Evolutionary conservation across 2,113 vertebrate genomes (phyloP), one percentile per base, ranked within the genome.

Genomic region (Gallinago paraguaiae): DNA sequence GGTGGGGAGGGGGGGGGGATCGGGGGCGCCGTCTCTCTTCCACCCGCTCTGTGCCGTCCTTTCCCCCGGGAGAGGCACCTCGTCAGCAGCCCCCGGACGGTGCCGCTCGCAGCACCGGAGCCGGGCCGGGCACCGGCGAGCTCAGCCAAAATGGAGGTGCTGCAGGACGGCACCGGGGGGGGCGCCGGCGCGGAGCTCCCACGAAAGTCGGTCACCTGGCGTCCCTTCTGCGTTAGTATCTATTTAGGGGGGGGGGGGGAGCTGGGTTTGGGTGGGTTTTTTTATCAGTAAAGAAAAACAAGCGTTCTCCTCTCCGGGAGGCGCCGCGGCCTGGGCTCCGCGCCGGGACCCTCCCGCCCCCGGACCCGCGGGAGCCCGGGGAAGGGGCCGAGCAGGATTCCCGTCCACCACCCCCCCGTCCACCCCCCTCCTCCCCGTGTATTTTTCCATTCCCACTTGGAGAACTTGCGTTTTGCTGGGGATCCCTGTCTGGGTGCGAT

Each of bases 1-100:
- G 92, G 39, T 10, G 84, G 92, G 92, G 39, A 4, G 82, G 92
- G 90, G 41, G 41, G 41, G 41, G 41, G 14, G 41, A 41, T 93
- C 95, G 97, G 98, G 98, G 97, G 94, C 93, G 94, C 96, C 94
- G 83, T 45, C 89, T 78, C 70, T 77, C 67, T 37, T 87, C 95
- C 64, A 46, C 28, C 43, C 41, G 25, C 16, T 46, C 8, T 7
- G 19, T 11, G 23, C 20, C 20, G 59, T 59, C 27, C 57, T 51
- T 51, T 68, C 81, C 81, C 70, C 76, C 81, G 43, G 37, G 33
- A 72, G 77, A 28, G 1, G 54, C 37, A 46, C n/a, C 10, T 90
- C 78, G 30, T 2, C 43, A 5, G 10, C 33, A 22, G 78, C 43
- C 82, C 82, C 76, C 39, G 76, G 65, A 88, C 77, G 59, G 93